Evolutionary conservation across 2,113 vertebrate species (phyloP).

Genomic region (Ovis canadensis): DNA sequence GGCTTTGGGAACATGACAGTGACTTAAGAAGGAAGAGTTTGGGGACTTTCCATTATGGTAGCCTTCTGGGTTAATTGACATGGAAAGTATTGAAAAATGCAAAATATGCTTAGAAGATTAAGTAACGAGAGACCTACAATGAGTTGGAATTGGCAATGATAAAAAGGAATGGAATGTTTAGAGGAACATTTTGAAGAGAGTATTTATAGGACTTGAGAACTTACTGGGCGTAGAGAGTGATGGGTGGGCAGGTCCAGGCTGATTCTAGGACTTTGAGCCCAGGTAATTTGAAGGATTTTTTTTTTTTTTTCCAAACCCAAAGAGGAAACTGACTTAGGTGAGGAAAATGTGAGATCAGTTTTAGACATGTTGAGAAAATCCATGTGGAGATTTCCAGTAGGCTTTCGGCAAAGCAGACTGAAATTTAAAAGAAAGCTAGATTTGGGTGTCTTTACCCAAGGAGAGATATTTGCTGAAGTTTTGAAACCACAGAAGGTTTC

Average conservation of each 20-base stretch:
- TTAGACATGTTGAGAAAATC: neutral
- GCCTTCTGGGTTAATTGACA: neutral
- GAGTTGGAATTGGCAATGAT: constrained; percentile 26
- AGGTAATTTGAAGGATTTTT: neutral
- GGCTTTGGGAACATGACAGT: neutral
- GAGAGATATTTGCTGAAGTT: neutral
- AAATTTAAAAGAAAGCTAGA: neutral
- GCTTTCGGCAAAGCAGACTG: neutral
- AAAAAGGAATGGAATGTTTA: constrained; percentile 43
- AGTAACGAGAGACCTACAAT: neutral
- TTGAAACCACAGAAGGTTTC: neutral
- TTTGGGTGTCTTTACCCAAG: neutral
- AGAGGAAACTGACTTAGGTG: neutral
- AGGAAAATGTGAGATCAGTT: neutral
- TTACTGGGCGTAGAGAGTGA: neutral
- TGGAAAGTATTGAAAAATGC: neutral
- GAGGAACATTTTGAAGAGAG: neutral
- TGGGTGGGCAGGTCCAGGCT: neutral
- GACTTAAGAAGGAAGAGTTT: neutral
- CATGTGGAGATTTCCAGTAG: neutral
- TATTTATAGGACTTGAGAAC: constrained; percentile 11
- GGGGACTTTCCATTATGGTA: constrained; percentile 17
- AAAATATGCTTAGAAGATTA: constrained; percentile 13
- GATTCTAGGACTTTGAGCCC: neutral
- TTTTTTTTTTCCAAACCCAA: neutral